Conservation (phyloP, 1,140 invertebrate species). For the Bombus sylvicola region DNA sequence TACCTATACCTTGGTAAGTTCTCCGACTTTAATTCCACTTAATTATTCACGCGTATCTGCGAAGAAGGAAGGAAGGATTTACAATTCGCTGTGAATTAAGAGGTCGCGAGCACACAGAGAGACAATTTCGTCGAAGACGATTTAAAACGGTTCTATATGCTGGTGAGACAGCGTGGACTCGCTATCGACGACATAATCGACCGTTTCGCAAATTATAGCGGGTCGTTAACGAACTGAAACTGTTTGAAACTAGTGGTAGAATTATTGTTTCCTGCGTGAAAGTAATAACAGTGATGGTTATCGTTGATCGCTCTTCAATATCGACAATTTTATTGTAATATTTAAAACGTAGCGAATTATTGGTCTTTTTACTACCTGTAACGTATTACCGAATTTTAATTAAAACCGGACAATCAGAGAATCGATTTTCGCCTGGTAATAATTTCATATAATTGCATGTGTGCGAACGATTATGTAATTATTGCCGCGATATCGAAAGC, state of each 20-base stretch:
- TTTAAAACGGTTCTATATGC: too few species aligned
- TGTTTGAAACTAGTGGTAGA: neutral
- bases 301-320: too few species aligned
- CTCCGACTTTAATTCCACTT: slow-evolving; percentile 7
- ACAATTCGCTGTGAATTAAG: neutral
- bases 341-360: too few species aligned
- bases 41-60: neutral
- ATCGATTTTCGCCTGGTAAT: neutral
- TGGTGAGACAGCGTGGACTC: neutral
- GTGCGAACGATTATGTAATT: neutral
- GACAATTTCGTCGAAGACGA: too few species aligned
- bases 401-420: neutral
- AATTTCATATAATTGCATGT: neutral
- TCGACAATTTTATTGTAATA: neutral
- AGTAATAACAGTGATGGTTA: neutral
- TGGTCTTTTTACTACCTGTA: too few species aligned
- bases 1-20: neutral
- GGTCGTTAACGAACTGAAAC: neutral
- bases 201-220: neutral
- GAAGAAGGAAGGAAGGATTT: neutral
- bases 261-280: neutral
- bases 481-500: neutral
- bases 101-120: too few species aligned
- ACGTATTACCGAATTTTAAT: neutral
- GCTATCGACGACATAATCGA: neutral